A percentile compares a stretch with the other conserved stretches of the same genome.
phyloP scores from a whole-genome alignment of 2,888 invertebrate genomes.

The Luperina testacea region DNA sequence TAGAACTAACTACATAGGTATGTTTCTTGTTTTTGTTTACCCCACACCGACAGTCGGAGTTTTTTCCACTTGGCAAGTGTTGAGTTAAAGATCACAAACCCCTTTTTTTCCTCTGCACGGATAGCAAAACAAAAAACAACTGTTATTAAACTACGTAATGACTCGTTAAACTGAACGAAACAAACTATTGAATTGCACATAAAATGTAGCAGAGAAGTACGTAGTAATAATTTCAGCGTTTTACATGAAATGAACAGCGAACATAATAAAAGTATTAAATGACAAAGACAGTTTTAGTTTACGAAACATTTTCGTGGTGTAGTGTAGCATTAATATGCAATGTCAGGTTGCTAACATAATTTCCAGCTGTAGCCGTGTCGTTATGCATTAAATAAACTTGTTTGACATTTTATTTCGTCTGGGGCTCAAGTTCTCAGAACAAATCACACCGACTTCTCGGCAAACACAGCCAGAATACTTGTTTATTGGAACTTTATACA shows the following conservation, averaged over 20 bases:
- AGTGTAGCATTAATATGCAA: conserved; percentile 47
- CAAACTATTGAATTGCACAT: conserved; percentile 50
- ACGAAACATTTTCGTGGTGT: conserved; percentile 40
- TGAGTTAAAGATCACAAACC: conserved; percentile 31
- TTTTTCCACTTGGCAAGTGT: conserved; percentile 3
- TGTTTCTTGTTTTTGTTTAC: conserved; percentile 7
- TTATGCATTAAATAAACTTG: conserved; percentile 67
- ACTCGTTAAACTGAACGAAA: conserved; percentile 39
- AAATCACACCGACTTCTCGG: conserved; percentile 62
- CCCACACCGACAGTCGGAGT: not conserved
- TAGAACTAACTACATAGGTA: not conserved
- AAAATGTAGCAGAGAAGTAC: conserved; percentile 36
- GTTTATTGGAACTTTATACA: conserved; percentile 9
- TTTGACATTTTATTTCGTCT: conserved; percentile 70
- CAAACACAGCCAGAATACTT: conserved; percentile 56
- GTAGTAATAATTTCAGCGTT: conserved; percentile 44
- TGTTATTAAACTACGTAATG: conserved; percentile 29
- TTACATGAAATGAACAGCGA: conserved; percentile 39
- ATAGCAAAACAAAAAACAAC: conserved; percentile 22
- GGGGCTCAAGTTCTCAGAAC: conserved; percentile 64
- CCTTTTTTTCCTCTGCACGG: not conserved
- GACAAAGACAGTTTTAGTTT: conserved; percentile 51
- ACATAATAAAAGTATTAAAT: conserved; percentile 46
- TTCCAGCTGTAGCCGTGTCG: conserved; percentile 46
- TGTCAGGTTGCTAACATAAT: conserved; percentile 54